A percentile compares a stretch with the other conserved stretches of the same genome.
These are phyloP conservation scores for Babyrousa celebensis DNA, from an alignment of 2,797 vertebrate genomes.

Conservation along the genomic window DNA sequence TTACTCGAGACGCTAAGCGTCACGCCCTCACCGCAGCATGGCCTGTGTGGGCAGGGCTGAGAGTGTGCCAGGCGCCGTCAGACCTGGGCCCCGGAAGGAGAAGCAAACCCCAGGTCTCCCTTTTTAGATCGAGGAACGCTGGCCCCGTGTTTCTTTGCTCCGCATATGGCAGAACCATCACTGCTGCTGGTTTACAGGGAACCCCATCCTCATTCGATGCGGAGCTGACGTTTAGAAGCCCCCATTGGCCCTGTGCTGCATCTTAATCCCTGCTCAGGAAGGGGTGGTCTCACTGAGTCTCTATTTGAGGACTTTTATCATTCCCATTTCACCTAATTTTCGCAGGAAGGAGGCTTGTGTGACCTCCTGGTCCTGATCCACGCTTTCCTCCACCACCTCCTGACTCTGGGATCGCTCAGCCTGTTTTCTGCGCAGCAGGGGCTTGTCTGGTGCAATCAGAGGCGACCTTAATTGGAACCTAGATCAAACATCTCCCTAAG, in stretches of 20 bases:
- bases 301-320: background rate
- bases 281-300: background rate
- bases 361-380: background rate
- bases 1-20: background rate
- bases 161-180: background rate
- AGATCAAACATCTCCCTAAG: slow-evolving; percentile 43
- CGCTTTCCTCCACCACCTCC: background rate
- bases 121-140: background rate
- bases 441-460: slow-evolving; percentile 37
- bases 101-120: background rate
- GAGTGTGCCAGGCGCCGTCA: no score
- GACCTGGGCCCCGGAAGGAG: background rate
- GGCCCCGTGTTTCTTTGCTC: background rate
- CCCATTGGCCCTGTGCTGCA: background rate
- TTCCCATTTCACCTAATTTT: background rate
- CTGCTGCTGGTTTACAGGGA: background rate
- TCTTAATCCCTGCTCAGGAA: background rate
- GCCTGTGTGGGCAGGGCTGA: background rate
- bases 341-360: background rate
- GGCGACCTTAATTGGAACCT: slow-evolving; percentile 58
- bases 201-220: background rate
- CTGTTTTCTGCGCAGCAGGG: slow-evolving; percentile 16
- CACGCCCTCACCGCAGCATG: background rate
- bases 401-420: background rate
- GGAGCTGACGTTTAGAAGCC: background rate